These are phyloP conservation scores for Andricus grossulariae DNA, from an alignment of 1,140 invertebrate genomes.

Conservation along the genomic window DNA sequence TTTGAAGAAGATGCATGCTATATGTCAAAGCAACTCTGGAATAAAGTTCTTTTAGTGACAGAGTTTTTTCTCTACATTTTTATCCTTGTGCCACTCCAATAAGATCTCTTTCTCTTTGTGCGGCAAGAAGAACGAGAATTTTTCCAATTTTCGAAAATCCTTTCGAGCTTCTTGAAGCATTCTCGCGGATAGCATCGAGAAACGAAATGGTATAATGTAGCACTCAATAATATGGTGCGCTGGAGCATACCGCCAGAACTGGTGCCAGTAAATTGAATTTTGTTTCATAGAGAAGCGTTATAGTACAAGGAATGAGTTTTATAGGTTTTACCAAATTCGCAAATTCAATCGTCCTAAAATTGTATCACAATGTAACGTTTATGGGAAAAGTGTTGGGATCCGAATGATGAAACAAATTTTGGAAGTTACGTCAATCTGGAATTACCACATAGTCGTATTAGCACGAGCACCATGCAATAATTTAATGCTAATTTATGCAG, in stretches of 20 bases:
- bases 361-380: constrained; percentile 38
- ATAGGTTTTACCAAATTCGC: constrained; percentile 53
- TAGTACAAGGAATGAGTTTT: constrained; percentile 47
- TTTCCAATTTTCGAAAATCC: constrained; percentile 47
- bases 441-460: too few relatives aligned
- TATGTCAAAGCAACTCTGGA: constrained; percentile 37
- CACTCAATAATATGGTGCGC: constrained; percentile 57
- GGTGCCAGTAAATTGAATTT: constrained; percentile 53
- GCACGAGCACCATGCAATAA: too few relatives aligned
- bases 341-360: constrained; percentile 45
- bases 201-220: constrained; percentile 44
- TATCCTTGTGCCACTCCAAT: background rate
- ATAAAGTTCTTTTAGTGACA: constrained; percentile 43
- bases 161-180: constrained; percentile 44
- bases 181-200: constrained; percentile 48
- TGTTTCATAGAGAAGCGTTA: constrained; percentile 51
- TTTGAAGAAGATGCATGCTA: background rate
- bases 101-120: background rate
- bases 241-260: constrained; percentile 49
- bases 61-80: background rate
- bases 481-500: too few relatives aligned
- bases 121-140: constrained; percentile 41
- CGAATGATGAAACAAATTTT: constrained; percentile 42
- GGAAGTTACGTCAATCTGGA: constrained; percentile 22
- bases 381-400: constrained; percentile 37